Evolutionary conservation across 2,888 invertebrate species (phyloP).

Genomic region (Lithophane semibrunnea): DNA sequence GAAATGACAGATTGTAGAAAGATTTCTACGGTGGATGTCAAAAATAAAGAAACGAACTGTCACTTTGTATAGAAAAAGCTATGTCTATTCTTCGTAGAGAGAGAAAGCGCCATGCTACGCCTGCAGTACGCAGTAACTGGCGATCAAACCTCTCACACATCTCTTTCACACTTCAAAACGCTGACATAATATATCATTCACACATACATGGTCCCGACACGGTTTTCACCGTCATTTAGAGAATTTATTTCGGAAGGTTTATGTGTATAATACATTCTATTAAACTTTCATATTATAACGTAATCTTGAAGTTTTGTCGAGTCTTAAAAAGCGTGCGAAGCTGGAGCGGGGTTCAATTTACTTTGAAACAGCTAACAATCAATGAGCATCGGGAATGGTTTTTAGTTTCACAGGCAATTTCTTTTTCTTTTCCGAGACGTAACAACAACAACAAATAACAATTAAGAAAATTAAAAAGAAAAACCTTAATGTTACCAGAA

Average conservation of each 20-base stretch:
- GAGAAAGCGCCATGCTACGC: no score
- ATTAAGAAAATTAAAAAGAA: background rate
- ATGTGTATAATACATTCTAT: background rate
- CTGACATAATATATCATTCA: no score
- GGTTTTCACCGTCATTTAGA: background rate
- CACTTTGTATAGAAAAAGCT: no score
- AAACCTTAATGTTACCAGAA: conserved; percentile 25
- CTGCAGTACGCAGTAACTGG: no score
- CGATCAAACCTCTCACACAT: no score
- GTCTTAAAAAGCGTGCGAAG: background rate
- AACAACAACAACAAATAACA: background rate
- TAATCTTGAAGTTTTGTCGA: background rate
- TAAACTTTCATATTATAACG: background rate
- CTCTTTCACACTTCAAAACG: no score
- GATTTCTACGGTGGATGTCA: no score
- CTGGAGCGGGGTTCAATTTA: no score
- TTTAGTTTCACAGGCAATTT: background rate
- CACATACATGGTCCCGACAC: no score
- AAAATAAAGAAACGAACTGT: no score
- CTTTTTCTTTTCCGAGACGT: background rate
- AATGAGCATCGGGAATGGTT: background rate
- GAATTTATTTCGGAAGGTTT: background rate
- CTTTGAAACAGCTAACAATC: background rate
- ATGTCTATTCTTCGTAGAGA: no score
- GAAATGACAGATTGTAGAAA: no score